Percentiles rank a stretch among this genome's conserved stretches.
phyloP scores from a whole-genome alignment of 2,113 vertebrate species.

The Toxostoma redivivum region DNA sequence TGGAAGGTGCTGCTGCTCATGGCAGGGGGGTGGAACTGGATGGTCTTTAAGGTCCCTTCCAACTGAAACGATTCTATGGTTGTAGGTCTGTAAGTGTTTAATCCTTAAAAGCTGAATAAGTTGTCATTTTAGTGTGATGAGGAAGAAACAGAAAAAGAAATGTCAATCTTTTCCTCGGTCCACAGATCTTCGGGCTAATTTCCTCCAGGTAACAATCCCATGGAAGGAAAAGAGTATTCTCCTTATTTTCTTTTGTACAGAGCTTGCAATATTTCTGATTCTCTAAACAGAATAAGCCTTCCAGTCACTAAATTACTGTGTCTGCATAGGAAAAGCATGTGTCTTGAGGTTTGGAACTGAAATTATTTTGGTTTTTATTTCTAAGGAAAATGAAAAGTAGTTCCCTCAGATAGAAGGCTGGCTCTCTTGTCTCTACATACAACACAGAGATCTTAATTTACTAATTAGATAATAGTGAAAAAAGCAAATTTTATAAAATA shows the following conservation, averaged over 20 bases:
- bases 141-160: background rate
- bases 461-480: background rate
- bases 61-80: rapidly evolving
- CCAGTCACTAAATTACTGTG: background rate
- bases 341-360: background rate
- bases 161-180: background rate
- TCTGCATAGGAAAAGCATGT: rapidly evolving
- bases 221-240: background rate
- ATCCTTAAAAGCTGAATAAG: background rate
- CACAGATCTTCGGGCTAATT: background rate
- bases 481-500: background rate
- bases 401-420: background rate
- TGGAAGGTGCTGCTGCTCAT: background rate
- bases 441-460: background rate
- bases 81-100: background rate
- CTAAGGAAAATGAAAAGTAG: background rate
- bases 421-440: background rate
- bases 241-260: background rate
- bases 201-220: background rate
- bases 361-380: background rate
- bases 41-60: background rate
- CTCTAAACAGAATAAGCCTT: background rate
- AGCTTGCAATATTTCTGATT: background rate
- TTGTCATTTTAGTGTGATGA: background rate
- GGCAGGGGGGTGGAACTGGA: too few relatives aligned